These are phyloP conservation scores for Enteromius paludinosus DNA, from an alignment of 2,797 vertebrate genomes.

Conservation along the genomic window DNA sequence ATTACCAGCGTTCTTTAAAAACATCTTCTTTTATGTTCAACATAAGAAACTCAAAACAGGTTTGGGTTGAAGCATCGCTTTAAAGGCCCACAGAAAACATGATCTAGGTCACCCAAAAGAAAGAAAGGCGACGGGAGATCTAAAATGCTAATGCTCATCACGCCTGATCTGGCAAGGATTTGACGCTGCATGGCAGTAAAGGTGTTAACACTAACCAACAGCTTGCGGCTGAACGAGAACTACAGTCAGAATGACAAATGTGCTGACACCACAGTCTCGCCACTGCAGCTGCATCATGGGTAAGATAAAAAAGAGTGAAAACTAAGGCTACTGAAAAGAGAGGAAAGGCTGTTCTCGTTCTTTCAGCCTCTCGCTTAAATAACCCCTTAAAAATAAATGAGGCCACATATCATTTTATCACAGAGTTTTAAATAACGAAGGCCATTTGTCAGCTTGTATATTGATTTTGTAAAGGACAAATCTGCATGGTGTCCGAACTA, in stretches of 20 bases:
- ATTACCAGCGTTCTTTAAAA: neutral
- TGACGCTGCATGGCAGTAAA: neutral
- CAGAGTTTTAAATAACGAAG: conserved; percentile 34
- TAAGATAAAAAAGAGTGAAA: conserved; percentile 22
- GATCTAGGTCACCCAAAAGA: neutral
- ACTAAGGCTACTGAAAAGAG: conserved; percentile 9
- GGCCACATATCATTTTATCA: conserved; percentile 36
- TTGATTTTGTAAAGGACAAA: conserved; percentile 27
- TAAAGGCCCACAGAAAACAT: neutral
- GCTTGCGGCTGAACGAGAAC: neutral
- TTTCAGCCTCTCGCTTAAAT: conserved; percentile 21
- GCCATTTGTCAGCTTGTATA: conserved; percentile 32
- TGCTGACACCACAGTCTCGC: conserved; percentile 26
- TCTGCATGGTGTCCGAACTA: conserved; percentile 26
- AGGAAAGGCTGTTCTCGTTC: conserved; percentile 17
- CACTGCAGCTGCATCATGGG: conserved; percentile 25
- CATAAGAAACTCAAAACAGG: neutral
- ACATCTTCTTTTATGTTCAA: neutral
- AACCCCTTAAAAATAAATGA: conserved; percentile 46
- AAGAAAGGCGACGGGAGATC: neutral
- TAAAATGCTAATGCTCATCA: conserved; percentile 16
- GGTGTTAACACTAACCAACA: conserved; percentile 1
- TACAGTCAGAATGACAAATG: conserved; percentile 31
- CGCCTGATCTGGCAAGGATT: neutral
- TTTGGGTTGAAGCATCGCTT: neutral